Evolutionary conservation across 2,888 invertebrate genomes (phyloP).

Genomic region (Aleiodes testaceus): DNA sequence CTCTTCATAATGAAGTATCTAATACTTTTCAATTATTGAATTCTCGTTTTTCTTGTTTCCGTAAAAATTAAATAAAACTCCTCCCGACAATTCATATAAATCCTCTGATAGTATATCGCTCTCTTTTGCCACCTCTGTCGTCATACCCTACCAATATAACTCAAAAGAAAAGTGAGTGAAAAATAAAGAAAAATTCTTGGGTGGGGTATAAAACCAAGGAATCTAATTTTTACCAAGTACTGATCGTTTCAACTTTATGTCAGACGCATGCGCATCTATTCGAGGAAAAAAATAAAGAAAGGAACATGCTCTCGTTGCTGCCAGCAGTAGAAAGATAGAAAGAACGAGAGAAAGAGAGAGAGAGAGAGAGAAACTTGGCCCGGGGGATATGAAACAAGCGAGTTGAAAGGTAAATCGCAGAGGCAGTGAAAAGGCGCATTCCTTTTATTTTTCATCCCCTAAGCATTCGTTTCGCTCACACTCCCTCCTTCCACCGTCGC

Average conservation of each 20-base stretch:
- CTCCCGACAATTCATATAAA: slow-evolving; percentile 11
- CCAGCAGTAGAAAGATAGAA: neutral
- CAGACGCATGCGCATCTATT: slow-evolving; percentile 6
- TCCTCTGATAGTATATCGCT: slow-evolving; percentile 15
- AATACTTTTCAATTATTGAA: neutral
- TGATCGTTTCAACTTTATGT: slow-evolving; percentile 56
- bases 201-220: slow-evolving; percentile 47
- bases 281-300: slow-evolving; percentile 9
- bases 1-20: too few species aligned
- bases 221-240: slow-evolving; percentile 58
- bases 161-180: slow-evolving; percentile 22
- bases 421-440: slow-evolving; percentile 63
- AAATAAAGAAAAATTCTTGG: slow-evolving; percentile 18
- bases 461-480: slow-evolving; percentile 43
- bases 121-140: slow-evolving; percentile 22
- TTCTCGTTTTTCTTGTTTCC: slow-evolving; percentile 16
- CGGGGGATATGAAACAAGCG: slow-evolving; percentile 63
- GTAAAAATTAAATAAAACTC: slow-evolving; percentile 1
- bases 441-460: slow-evolving; percentile 50
- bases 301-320: slow-evolving; percentile 16
- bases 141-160: neutral
- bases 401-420: slow-evolving; percentile 68
- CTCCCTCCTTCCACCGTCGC: slow-evolving; percentile 11
- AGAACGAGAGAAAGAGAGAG: slow-evolving; percentile 33
- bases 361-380: slow-evolving; percentile 40